Evolutionary conservation across 2,888 invertebrate species (phyloP).

Genomic region (Periphyllus acericola): DNA sequence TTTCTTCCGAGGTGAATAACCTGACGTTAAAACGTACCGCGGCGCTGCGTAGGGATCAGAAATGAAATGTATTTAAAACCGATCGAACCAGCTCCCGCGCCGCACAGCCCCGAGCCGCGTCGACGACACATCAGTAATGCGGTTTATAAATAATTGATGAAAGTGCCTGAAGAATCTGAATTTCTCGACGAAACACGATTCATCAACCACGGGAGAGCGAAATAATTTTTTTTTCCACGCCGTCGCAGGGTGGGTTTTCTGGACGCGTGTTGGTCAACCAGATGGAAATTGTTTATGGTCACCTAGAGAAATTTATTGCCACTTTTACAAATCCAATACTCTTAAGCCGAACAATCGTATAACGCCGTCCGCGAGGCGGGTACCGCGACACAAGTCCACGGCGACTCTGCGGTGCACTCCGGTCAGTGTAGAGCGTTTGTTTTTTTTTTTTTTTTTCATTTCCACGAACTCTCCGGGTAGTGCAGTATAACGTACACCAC

Average conservation of each 20-base stretch:
- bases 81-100: not conserved
- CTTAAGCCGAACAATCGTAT: not conserved
- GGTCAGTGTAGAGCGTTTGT: too few relatives aligned
- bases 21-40: not conserved
- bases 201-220: not conserved
- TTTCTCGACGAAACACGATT: constrained; percentile 27
- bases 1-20: not conserved
- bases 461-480: too few relatives aligned
- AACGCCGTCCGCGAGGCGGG: too few relatives aligned
- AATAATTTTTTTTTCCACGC: constrained; percentile 8
- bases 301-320: constrained; percentile 26
- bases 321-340: constrained; percentile 36
- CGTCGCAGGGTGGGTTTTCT: not conserved
- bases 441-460: too few relatives aligned
- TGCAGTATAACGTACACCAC: too few relatives aligned
- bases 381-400: too few relatives aligned
- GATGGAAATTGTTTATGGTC: constrained; percentile 52
- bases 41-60: too few relatives aligned
- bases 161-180: not conserved
- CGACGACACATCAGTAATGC: not conserved
- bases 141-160: constrained; percentile 44
- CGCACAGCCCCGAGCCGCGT: not conserved
- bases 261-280: constrained; percentile 36
- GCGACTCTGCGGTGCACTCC: not conserved
- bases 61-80: constrained; percentile 12